Conservation (phyloP, 2,113 vertebrate species). For the Eleginops maclovinus region DNA sequence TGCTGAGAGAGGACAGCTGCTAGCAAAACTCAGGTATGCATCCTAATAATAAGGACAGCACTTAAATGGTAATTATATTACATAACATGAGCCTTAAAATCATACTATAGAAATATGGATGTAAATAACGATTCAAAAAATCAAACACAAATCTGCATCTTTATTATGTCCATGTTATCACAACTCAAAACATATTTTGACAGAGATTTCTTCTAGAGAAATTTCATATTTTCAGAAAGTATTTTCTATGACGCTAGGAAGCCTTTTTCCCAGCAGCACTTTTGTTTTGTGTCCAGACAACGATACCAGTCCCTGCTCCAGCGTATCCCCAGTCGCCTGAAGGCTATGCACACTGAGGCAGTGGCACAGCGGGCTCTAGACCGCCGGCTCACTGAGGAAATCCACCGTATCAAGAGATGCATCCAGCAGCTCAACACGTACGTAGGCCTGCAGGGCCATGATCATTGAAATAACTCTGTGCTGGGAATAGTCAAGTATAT, state of each 20-base stretch:
- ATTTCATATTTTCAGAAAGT: not conserved
- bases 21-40: conserved; percentile 90
- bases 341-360: conserved; percentile 86
- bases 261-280: not conserved
- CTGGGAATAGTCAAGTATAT: no score
- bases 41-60: not conserved
- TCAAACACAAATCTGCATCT: not conserved
- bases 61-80: not conserved
- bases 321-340: conserved; percentile 85
- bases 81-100: not conserved
- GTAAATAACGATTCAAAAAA: not conserved
- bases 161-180: not conserved
- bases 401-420: conserved; percentile 85
- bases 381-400: conserved; percentile 86
- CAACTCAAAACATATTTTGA: not conserved
- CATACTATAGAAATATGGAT: not conserved
- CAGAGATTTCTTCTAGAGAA: not conserved
- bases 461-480: not conserved
- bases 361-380: conserved; percentile 86
- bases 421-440: conserved; percentile 86
- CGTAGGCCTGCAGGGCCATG: conserved; percentile 62
- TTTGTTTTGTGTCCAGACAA: conserved; percentile 78
- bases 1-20: conserved; percentile 89
- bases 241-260: not conserved
- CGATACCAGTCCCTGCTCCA: conserved; percentile 88